Evolutionary conservation across 2,113 vertebrate species (phyloP).

Genomic region (Morone saxatilis): DNA sequence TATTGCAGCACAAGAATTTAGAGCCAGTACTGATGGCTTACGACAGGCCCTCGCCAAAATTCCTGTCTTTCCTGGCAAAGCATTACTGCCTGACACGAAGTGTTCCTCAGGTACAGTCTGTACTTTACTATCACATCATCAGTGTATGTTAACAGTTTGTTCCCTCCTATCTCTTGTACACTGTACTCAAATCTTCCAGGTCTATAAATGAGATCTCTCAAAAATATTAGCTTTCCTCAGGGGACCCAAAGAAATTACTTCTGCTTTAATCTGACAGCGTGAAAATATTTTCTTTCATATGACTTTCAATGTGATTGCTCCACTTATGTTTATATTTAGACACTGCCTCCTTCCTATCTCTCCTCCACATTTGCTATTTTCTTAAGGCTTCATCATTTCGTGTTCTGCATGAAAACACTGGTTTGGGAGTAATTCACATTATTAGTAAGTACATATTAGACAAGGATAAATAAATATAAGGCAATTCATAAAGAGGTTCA

Average conservation of each 20-base stretch:
- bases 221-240: background rate
- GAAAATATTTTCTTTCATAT: background rate
- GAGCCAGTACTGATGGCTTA: slow-evolving; percentile 90
- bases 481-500: background rate
- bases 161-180: background rate
- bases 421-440: background rate
- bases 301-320: slow-evolving; percentile 3
- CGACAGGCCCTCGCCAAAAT: slow-evolving; percentile 91
- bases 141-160: rapidly evolving
- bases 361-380: background rate
- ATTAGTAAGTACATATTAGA: background rate
- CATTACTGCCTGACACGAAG: slow-evolving; percentile 88
- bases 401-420: background rate
- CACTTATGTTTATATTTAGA: slow-evolving; percentile 18
- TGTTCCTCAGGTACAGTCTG: slow-evolving; percentile 90
- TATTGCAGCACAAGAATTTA: slow-evolving; percentile 86
- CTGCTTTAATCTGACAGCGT: background rate
- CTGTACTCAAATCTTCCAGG: background rate
- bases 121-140: background rate
- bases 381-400: background rate
- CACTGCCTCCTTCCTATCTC: background rate
- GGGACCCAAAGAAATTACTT: background rate
- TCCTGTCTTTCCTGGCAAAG: slow-evolving; percentile 90
- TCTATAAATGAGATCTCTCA: background rate
- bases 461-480: background rate